Evolutionary conservation across 2,888 invertebrate species (phyloP), one percentile per base, ranked within the genome.

Genomic region (Helleia helle): DNA sequence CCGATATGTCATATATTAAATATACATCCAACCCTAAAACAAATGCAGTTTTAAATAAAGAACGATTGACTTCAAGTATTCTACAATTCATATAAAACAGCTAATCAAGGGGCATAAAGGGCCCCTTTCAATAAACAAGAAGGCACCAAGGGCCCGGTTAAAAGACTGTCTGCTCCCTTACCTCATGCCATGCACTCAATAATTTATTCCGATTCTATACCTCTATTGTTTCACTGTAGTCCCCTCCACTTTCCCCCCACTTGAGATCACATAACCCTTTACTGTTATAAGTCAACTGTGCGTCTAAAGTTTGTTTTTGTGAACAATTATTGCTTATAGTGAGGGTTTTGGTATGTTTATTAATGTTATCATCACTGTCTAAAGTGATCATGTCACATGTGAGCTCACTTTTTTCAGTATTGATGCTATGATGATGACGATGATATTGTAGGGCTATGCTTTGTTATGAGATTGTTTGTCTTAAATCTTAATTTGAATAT

Each of bases 201-300:
- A 74, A 60, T 76, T 77, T 71, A 75, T 77, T 69, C 61, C 55
- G 56, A 60, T 60, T 57, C 58, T 53, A 55, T 59, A 59, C 69
- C 67, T 68, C 55, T 54, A 47, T 50, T 50, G 48, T 50, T 50
- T 48, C 46, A 44, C 25, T 31, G 39, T 26, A 14, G 42, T 43
- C 47, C 36, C 42, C 40, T 43, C 42, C 41, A 44, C 45, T 69
- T 58, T 51, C 51, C 59, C 59, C 65, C 57, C 59, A 60, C 71
- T 74, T 58, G 58, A 58, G 54, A 59, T 52, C n/a, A n/a, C n/a
- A 58, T 74, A 68, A 71, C 65, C 61, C 76, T 76, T 72, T 66
- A 56, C 54, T n/a, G n/a, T n/a, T n/a, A 69, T 72, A 71, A 71
- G 65, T 69, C 65, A 69, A 71, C 65, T 59, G 62, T 65, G 59